Base-by-base conservation (phyloP, 2,113 vertebrate species). In the Indri indri region DNA sequence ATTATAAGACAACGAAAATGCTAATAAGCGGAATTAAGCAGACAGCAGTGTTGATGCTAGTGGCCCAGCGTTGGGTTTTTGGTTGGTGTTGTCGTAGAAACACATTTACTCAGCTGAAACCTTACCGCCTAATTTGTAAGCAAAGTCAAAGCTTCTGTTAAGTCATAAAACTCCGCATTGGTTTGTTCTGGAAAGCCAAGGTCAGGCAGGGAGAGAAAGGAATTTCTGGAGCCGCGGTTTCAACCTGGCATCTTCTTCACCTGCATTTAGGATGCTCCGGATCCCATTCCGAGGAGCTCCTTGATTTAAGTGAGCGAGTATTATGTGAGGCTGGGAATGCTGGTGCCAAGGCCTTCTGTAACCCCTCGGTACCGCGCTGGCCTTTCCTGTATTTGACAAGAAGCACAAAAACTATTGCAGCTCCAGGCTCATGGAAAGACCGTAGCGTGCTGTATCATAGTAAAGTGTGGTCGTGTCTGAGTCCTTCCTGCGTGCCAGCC, bases 11-110 rank as follows among this genome's bases (percentile, higher is more conserved):
- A 92, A 16, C 82, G 59, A 90, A 88, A 86, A 94, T 93, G 52
- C 20, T 85, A 76, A 37, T 92, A 82, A 89, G 68, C 16, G 82
- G 50, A 89, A 80, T 74, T 92, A 90, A 92, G 71, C 30, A 85
- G 59, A 71, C 54, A 54, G 77, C n/a, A 70, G 34, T 59, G 10
- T 85, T 85, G 71, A 94, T 73, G 7, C 47, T 70, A 66, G 61
- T 42, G 23, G 16, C 76, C 14, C 4, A 74, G 61, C 20, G 47
- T 85, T 59, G 8, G 8, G 23, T 81, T 70, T 79, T 92, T 71
- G 37, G 13, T 54, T n/a, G 30, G 30, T 82, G 40, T 85, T 66
- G 94, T 76, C 89, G 27, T 66, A 66, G 47, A 91, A 90, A 80
- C 8, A 40, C 52, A 37, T 52, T 90, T 90, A 80, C 65, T 76